phyloP scores from a whole-genome alignment of 2,888 invertebrate species.

The Argynnis bischoffii region DNA sequence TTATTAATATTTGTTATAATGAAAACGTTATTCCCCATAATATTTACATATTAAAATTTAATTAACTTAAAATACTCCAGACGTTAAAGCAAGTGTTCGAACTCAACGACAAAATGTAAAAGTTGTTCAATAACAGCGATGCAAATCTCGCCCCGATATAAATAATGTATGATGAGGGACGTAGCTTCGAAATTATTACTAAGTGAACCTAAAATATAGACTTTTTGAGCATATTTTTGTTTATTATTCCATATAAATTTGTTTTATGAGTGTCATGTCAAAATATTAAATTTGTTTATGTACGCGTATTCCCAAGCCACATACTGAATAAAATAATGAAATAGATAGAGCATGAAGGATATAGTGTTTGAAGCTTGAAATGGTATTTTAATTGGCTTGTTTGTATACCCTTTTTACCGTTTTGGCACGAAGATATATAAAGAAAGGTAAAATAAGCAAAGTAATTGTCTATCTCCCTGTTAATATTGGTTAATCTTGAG shows the following conservation, averaged over 20 bases:
- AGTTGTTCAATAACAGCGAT: slow-evolving; percentile 71
- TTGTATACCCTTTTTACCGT: no score
- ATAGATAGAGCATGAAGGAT: no score
- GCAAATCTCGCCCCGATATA: slow-evolving; percentile 66
- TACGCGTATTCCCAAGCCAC: no score
- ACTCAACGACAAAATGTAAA: slow-evolving; percentile 70
- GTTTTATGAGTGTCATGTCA: not conserved
- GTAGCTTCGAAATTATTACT: slow-evolving; percentile 29
- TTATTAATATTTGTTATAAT: no score
- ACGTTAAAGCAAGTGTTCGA: slow-evolving; percentile 46
- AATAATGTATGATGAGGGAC: slow-evolving; percentile 63
- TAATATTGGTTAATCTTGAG: no score
- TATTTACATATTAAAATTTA: not conserved
- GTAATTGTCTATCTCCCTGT: no score
- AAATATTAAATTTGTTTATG: no score
- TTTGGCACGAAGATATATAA: no score
- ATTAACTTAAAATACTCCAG: slow-evolving; percentile 9
- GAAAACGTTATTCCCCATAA: not conserved
- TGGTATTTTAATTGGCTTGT: no score
- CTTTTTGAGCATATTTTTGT: slow-evolving; percentile 17
- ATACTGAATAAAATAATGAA: no score
- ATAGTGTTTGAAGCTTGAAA: no score
- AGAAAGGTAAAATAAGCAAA: no score
- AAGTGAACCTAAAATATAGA: slow-evolving; percentile 29
- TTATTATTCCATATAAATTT: slow-evolving; percentile 14